Conservation (phyloP, 2,113 vertebrate species). For the Megaceryle maxima region DNA sequence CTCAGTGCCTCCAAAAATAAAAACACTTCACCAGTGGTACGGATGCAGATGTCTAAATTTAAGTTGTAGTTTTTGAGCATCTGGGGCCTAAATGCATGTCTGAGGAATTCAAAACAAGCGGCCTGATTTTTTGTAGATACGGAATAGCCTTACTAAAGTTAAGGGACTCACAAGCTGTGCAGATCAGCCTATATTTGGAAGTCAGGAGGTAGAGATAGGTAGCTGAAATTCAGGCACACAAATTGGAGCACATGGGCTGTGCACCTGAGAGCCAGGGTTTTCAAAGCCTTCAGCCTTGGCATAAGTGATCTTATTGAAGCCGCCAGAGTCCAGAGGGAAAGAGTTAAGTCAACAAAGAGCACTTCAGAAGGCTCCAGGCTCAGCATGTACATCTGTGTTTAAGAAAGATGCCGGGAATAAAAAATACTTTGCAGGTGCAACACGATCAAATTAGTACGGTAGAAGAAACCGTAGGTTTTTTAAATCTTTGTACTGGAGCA, state of each 20-base stretch:
- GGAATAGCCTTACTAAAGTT: background rate
- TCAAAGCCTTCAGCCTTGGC: background rate
- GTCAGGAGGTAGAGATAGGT: background rate
- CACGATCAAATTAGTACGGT: background rate
- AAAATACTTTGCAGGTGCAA: conserved; percentile 59
- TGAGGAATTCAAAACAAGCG: conserved; percentile 28
- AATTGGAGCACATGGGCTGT: background rate
- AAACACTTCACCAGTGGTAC: conserved; percentile 22
- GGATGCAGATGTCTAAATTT: conserved; percentile 57
- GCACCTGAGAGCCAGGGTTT: background rate
- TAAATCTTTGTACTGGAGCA: background rate
- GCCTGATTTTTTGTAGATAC: background rate
- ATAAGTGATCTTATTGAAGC: background rate
- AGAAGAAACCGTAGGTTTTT: conserved; percentile 5
- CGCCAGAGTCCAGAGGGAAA: background rate
- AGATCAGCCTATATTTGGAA: background rate
- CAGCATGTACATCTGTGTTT: conserved; percentile 63
- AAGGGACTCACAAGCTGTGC: background rate
- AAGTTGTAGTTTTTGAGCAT: conserved; percentile 45
- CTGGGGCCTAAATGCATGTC: conserved; percentile 3
- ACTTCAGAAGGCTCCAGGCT: conserved; percentile 41
- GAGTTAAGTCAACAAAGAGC: conserved; percentile 50
- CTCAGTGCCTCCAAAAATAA: conserved; percentile 63
- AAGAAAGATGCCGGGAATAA: conserved; percentile 46
- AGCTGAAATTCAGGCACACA: background rate